Conservation (phyloP, 2,113 vertebrate genomes). For the Nibea albiflora region DNA sequence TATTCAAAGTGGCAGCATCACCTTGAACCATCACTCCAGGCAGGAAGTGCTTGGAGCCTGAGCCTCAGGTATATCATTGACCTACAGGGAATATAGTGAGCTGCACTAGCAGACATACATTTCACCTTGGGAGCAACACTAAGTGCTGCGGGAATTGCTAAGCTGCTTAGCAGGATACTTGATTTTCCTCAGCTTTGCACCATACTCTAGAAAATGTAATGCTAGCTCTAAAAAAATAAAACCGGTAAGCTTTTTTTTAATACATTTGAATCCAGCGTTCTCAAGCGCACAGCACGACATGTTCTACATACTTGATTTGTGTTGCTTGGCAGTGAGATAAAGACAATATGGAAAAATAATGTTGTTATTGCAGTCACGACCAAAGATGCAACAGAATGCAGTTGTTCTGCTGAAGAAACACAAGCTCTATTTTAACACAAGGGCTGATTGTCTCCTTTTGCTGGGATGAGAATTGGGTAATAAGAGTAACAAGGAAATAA, state of each 20-base stretch:
- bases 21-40: slow-evolving; percentile 46
- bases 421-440: slow-evolving; percentile 7
- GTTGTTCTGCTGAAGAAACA: slow-evolving; percentile 5
- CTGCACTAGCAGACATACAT: slow-evolving; percentile 41
- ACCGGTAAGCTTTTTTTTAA: slow-evolving; percentile 9
- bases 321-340: background rate
- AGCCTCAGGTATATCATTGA: slow-evolving; percentile 51
- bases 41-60: slow-evolving; percentile 15
- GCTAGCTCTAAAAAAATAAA: slow-evolving; percentile 9
- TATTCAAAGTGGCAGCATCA: background rate
- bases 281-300: background rate
- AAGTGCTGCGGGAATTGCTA: slow-evolving; percentile 39
- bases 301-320: slow-evolving; percentile 14
- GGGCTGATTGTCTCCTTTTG: slow-evolving; percentile 31
- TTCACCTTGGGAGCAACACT: slow-evolving; percentile 50
- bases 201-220: slow-evolving; percentile 35
- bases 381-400: slow-evolving; percentile 10
- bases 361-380: background rate
- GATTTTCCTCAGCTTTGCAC: slow-evolving; percentile 39
- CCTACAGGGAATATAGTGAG: slow-evolving; percentile 27
- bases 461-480: slow-evolving; percentile 16
- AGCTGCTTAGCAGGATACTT: slow-evolving; percentile 51
- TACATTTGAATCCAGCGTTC: background rate
- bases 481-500: slow-evolving; percentile 25
- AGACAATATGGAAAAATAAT: slow-evolving; percentile 11